Conservation (phyloP, 2,888 invertebrate species). For the Coelinius sp. region DNA sequence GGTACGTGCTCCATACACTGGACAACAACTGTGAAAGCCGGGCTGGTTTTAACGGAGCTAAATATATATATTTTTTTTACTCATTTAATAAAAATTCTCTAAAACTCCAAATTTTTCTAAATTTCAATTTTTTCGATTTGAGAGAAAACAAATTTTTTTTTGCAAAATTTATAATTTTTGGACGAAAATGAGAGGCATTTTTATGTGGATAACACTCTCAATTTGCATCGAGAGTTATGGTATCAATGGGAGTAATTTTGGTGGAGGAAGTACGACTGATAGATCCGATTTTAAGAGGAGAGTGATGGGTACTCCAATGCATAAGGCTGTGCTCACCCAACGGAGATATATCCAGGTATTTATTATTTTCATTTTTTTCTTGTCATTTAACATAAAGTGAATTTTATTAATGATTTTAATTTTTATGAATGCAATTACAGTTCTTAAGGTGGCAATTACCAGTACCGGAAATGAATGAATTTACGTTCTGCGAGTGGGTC, state of each 20-base stretch:
- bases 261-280: not conserved
- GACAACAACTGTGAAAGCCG: not conserved
- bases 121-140: not conserved
- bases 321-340: conserved; percentile 78
- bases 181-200: not conserved
- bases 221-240: not conserved
- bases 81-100: no score
- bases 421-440: conserved; percentile 61
- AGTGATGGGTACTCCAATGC: conserved; percentile 65
- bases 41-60: not conserved
- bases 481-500: conserved; percentile 74
- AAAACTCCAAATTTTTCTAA: not conserved
- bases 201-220: not conserved
- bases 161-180: not conserved
- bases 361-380: no score
- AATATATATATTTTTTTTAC: no score
- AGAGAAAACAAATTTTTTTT: no score
- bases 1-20: conserved; percentile 8
- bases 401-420: no score
- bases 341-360: conserved; percentile 80
- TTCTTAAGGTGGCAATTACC: conserved; percentile 72
- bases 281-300: not conserved
- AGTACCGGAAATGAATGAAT: conserved; percentile 73
- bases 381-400: no score
- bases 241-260: not conserved